Evolutionary conservation across 2,888 invertebrate genomes (phyloP), one percentile per base, ranked within the genome.

Genomic region (Barypeithes pellucidus): DNA sequence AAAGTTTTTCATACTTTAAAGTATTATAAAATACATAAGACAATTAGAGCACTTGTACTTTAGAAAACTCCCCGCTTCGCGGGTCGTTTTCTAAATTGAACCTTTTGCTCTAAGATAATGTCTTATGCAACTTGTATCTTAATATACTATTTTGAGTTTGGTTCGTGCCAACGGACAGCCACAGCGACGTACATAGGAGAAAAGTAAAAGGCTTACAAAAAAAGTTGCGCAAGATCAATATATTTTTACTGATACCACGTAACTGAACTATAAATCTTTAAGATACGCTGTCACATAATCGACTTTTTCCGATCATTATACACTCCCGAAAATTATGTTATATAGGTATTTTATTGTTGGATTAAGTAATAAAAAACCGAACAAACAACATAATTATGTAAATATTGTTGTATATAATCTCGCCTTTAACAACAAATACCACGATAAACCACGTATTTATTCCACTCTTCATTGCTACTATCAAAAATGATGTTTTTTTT

Each of bases 331-430:
- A 62, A 62, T 62, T 62, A 62, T 62, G 47, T 62, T 62, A 47
- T 62, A 45, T 22, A 33, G 36, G 65, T 54, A 22, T 62, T 69
- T 69, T 54, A 69, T 69, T 69, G 24, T 29, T 47, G 29, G 65
- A 71, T 71, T 71, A 71, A 50, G 71, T 50, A 60, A 71, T 66
- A 71, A 71, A 71, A 66, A 63, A 24, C 41, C 39, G 33, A 54
- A 41, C 66, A 47, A 71, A 71, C 71, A 66, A 66, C 65, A 71
- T 71, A 66, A 71, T 71, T 71, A 71, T 71, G 71, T 60, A 71
- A 71, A 71, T 71, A 45, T 39, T 57, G 18, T 59, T 39, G 50
- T 59, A 70, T 63, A 69, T 62, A 69, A 69, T 62, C 60, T 20
- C 63, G n/a, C 57, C 33, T 36, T 57, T 41, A 63, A 63, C 54